A percentile compares a stretch with the other conserved stretches of the same genome.
Evolutionary conservation across 2,888 invertebrate genomes (phyloP).

Genomic region (Limenitis arthemis): DNA sequence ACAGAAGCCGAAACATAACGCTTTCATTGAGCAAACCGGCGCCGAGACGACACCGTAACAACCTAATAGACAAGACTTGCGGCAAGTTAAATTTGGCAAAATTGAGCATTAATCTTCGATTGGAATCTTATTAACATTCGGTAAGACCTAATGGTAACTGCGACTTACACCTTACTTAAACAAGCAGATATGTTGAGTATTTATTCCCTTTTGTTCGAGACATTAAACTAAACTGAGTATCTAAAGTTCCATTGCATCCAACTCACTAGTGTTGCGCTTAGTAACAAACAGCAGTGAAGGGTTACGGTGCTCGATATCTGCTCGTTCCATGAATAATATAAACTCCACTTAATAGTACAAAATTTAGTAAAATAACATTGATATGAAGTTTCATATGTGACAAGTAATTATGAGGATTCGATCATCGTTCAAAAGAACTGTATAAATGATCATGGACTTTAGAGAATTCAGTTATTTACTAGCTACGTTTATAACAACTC

Average conservation of each 20-base stretch:
- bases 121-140: constrained; percentile 57
- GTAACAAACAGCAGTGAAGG: constrained; percentile 10
- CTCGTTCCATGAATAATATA: constrained; percentile 21
- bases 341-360: constrained; percentile 28
- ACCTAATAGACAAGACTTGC: constrained; percentile 59
- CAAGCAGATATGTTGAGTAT: constrained; percentile 22
- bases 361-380: constrained; percentile 41
- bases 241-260: constrained; percentile 1
- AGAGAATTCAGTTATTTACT: constrained; percentile 66
- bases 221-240: constrained; percentile 7
- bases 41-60: constrained; percentile 39
- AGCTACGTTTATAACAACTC: constrained; percentile 68
- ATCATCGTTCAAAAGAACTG: constrained; percentile 65
- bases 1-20: constrained; percentile 43
- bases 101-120: constrained; percentile 68
- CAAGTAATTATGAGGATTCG: constrained; percentile 52
- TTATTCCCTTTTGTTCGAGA: constrained; percentile 13
- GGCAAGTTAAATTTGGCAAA: constrained; percentile 72
- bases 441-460: constrained; percentile 65
- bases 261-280: constrained; percentile 4
- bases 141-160: constrained; percentile 61
- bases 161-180: constrained; percentile 32
- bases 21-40: constrained; percentile 58
- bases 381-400: constrained; percentile 59
- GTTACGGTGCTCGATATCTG: constrained; percentile 13